Evolutionary conservation across 2,113 vertebrate species (phyloP).

Genomic region (Scomber japonicus): DNA sequence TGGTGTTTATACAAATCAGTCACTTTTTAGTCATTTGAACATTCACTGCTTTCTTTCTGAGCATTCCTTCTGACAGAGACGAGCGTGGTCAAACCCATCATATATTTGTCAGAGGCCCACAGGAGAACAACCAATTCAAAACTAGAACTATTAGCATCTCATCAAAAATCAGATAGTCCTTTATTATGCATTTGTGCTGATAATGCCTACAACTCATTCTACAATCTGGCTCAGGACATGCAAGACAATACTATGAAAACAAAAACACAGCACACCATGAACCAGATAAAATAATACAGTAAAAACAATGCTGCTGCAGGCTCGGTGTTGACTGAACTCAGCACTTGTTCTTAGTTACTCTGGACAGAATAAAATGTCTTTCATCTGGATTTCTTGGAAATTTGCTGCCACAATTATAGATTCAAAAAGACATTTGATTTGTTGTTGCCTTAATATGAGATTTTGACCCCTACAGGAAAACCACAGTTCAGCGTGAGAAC

Average conservation of each 20-base stretch:
- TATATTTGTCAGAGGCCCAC: background rate
- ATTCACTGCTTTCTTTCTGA: constrained; percentile 17
- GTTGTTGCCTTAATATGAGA: background rate
- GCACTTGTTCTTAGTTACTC: background rate
- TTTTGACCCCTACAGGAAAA: constrained; percentile 4
- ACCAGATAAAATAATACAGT: constrained; percentile 35
- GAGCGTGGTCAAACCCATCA: constrained; percentile 1
- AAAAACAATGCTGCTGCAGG: constrained; percentile 14
- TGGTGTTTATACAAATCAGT: constrained; percentile 30
- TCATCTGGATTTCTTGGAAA: background rate
- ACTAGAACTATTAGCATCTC: background rate
- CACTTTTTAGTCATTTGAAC: constrained; percentile 29
- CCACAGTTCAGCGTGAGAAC: background rate
- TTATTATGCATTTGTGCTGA: background rate
- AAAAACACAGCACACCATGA: constrained; percentile 22
- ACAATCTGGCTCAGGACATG: background rate
- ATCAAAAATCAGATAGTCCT: background rate
- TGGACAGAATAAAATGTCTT: background rate
- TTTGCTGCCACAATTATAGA: background rate
- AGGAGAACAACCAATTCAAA: no score
- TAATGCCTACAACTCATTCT: background rate
- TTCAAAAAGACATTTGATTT: constrained; percentile 7
- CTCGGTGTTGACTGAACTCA: background rate
- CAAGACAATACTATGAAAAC: constrained; percentile 35
- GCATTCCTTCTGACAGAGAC: constrained; percentile 15